Conservation (phyloP, 2,888 invertebrate species). For the Holacanthella duospinosa region DNA sequence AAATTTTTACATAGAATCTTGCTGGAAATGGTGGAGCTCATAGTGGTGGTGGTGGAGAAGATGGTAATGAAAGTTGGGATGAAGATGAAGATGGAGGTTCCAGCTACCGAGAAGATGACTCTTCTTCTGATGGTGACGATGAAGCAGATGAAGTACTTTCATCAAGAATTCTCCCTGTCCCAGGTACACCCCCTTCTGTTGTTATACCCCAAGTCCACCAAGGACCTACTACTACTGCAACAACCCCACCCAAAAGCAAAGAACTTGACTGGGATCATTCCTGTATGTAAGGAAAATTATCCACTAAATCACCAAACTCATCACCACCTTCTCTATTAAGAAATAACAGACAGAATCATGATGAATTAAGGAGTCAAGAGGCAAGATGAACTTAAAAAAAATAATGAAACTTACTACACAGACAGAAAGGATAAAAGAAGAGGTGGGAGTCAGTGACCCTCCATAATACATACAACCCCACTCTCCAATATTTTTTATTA, state of each 20-base stretch:
- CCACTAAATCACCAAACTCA: background rate
- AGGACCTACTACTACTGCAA: conserved; percentile 18
- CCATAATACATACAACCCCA: background rate
- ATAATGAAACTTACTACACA: too few species aligned
- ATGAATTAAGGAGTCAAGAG: background rate
- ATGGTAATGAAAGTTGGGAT: conserved; percentile 37
- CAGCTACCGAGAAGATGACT: conserved; percentile 34
- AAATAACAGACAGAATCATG: too few species aligned
- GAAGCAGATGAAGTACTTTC: conserved; percentile 6
- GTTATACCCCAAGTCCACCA: conserved; percentile 20
- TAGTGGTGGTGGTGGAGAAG: conserved; percentile 22
- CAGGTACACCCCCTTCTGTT: conserved; percentile 8
- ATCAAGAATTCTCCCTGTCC: background rate
- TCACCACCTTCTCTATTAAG: too few species aligned
- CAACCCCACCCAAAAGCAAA: conserved; percentile 27
- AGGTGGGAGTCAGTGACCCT: too few species aligned
- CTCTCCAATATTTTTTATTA: background rate
- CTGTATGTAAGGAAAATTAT: conserved; percentile 30
- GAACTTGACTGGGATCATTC: conserved; percentile 38
- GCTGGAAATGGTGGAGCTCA: conserved; percentile 13
- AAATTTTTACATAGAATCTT: conserved; percentile 23
- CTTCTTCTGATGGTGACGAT: conserved; percentile 34
- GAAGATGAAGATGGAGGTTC: conserved; percentile 37
- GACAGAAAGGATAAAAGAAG: background rate
- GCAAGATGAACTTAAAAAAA: background rate